Percentiles rank a stretch among this genome's conserved stretches.
Conservation (phyloP, 2,888 invertebrate species). For the Tiliacea citrago region DNA sequence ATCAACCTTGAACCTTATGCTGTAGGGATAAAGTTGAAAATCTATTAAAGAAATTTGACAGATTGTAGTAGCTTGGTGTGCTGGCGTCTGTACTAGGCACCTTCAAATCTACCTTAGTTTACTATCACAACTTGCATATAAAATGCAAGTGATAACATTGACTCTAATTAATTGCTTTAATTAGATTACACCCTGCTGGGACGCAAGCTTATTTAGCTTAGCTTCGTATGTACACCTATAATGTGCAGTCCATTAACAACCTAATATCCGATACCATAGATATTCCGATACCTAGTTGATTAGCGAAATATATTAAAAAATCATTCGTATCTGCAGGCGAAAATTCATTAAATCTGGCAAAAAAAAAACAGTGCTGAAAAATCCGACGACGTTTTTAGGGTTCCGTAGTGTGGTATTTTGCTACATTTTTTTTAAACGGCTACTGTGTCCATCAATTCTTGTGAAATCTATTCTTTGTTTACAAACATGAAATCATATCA, state of each 20-base stretch:
- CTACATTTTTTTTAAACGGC: no score
- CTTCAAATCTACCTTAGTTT: neutral
- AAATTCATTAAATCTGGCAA: neutral
- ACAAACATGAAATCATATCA: no score
- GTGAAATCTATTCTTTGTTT: no score
- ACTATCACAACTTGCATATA: conserved; percentile 9
- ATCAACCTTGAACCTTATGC: no score
- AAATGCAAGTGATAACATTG: conserved; percentile 25
- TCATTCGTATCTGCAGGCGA: neutral
- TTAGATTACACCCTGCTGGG: conserved; percentile 41
- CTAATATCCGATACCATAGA: neutral
- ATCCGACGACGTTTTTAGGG: neutral
- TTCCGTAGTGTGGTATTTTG: no score
- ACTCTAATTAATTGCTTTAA: conserved; percentile 52
- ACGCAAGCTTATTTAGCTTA: conserved; percentile 26
- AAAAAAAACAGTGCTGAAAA: neutral
- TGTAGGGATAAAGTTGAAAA: no score
- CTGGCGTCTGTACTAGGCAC: no score
- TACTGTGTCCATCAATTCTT: no score
- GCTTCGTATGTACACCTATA: neutral
- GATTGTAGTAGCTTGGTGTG: no score
- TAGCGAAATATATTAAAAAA: neutral
- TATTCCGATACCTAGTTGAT: neutral
- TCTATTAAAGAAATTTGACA: no score
- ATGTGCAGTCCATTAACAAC: conserved; percentile 6